phyloP scores from a whole-genome alignment of 2,797 vertebrate species.

The Xenops minutus region DNA sequence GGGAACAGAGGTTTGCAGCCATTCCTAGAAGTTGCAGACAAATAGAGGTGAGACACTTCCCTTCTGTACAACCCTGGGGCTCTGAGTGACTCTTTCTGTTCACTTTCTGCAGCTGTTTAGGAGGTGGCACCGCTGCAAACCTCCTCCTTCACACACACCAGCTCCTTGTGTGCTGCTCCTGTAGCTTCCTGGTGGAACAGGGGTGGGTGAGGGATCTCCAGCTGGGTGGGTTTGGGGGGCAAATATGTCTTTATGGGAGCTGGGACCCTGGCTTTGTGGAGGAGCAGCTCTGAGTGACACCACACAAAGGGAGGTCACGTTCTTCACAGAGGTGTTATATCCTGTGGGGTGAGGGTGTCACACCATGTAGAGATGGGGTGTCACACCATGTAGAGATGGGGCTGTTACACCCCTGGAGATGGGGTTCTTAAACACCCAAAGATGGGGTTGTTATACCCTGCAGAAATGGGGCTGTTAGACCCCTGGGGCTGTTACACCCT shows the following conservation, averaged over 20 bases:
- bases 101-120: background rate
- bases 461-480: background rate
- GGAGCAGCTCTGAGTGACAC: background rate
- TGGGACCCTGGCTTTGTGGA: rapidly evolving
- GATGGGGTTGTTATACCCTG: background rate
- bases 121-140: rapidly evolving
- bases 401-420: too few species aligned
- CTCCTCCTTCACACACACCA: background rate
- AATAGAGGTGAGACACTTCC: background rate
- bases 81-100: background rate
- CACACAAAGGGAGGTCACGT: rapidly evolving
- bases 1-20: background rate
- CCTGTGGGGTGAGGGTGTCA: background rate
- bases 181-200: background rate
- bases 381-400: background rate
- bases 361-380: background rate
- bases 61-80: rapidly evolving
- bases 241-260: rapidly evolving
- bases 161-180: rapidly evolving
- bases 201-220: background rate
- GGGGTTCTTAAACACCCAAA: too few species aligned
- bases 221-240: rapidly evolving
- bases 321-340: background rate
- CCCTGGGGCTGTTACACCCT: background rate
- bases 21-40: background rate